Evolutionary conservation across 2,113 vertebrate species (phyloP).

Genomic region (Platichthys flesus): DNA sequence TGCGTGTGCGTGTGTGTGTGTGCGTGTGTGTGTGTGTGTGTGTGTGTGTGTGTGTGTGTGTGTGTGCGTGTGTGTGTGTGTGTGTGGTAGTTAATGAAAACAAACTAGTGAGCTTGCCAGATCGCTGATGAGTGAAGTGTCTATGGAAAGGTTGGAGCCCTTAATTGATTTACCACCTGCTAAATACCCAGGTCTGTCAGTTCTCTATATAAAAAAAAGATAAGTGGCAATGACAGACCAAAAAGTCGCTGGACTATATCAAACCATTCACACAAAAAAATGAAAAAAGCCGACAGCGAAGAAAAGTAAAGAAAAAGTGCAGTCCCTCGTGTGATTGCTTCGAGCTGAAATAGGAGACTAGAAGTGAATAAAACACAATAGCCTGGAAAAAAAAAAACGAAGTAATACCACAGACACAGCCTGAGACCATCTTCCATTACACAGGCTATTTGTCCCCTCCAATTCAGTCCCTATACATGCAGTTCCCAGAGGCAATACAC

Average conservation of each 20-base stretch:
- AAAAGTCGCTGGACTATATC: not conserved
- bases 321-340: constrained; percentile 11
- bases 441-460: constrained; percentile 48
- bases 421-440: constrained; percentile 51
- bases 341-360: constrained; percentile 24
- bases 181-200: constrained; percentile 29
- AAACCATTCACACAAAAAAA: not conserved
- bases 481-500: constrained; percentile 57
- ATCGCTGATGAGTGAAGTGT: constrained; percentile 56
- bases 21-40: constrained; percentile 11
- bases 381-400: constrained; percentile 18
- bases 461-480: constrained; percentile 41
- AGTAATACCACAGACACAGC: constrained; percentile 34
- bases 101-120: constrained; percentile 48
- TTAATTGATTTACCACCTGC: constrained; percentile 57
- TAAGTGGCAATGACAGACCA: constrained; percentile 14
- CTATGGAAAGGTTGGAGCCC: constrained; percentile 44
- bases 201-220: constrained; percentile 30
- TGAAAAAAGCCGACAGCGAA: constrained; percentile 13
- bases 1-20: not conserved
- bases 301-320: constrained; percentile 31
- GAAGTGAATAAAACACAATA: constrained; percentile 54
- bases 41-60: constrained; percentile 9
- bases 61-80: constrained; percentile 3
- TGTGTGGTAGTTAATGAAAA: constrained; percentile 44